These are phyloP conservation scores for Hypomecis atomaria DNA, from an alignment of 2,888 invertebrate species.

Conservation along the genomic window DNA sequence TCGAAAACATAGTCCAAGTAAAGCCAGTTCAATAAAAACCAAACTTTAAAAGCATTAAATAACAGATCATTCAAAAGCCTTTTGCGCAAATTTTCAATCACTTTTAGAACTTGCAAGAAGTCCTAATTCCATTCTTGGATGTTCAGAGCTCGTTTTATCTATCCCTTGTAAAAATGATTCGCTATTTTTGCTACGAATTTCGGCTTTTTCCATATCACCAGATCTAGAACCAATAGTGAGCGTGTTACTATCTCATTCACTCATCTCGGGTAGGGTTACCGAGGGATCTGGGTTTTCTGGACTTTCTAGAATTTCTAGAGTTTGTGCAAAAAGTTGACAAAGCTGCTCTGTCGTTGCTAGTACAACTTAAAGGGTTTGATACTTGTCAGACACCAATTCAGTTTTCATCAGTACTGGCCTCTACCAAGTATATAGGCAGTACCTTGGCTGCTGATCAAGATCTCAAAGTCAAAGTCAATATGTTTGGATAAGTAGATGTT, in stretches of 20 bases:
- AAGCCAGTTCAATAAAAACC: too few species aligned
- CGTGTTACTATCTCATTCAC: slow-evolving; percentile 41
- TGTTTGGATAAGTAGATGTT: background rate
- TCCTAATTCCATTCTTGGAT: background rate
- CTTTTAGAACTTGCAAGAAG: slow-evolving; percentile 7
- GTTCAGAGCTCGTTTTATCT: background rate
- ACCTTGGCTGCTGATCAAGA: too few species aligned
- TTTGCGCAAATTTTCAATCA: background rate
- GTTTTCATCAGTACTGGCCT: too few species aligned
- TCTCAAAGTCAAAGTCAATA: too few species aligned
- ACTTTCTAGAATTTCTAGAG: background rate
- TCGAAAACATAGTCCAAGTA: too few species aligned
- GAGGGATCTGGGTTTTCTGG: slow-evolving; percentile 3
- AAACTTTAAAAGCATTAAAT: background rate
- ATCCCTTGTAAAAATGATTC: slow-evolving; percentile 23
- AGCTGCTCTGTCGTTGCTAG: background rate
- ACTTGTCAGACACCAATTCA: too few species aligned
- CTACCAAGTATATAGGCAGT: too few species aligned
- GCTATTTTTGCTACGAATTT: slow-evolving; percentile 31
- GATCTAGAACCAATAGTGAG: slow-evolving; percentile 39
- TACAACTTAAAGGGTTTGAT: background rate
- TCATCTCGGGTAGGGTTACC: slow-evolving; percentile 48
- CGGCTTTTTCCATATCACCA: slow-evolving; percentile 35
- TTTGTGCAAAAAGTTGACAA: background rate
- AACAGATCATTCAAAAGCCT: background rate